phyloP scores from a whole-genome alignment of 2,888 invertebrate genomes.

The Harpalus rufipes region DNA sequence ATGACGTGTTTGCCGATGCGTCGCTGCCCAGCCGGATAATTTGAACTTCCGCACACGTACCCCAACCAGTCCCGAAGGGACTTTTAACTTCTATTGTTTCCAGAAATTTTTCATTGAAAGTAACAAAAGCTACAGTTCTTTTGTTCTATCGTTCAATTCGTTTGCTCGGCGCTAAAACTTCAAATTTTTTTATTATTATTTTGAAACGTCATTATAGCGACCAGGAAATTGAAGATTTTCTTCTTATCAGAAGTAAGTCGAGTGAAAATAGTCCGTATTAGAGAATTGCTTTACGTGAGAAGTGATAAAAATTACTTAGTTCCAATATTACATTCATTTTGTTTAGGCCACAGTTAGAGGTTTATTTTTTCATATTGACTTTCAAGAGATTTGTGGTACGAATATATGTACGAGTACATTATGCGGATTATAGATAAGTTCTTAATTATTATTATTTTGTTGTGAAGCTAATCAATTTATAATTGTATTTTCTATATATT shows the following conservation, averaged over 20 bases:
- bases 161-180: conserved; percentile 20
- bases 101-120: conserved; percentile 37
- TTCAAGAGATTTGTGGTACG: too few relatives aligned
- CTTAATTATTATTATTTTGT: too few relatives aligned
- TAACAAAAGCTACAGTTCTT: conserved; percentile 37
- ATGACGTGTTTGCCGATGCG: background rate
- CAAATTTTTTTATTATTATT: conserved; percentile 23
- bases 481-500: too few relatives aligned
- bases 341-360: too few relatives aligned
- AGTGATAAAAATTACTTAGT: too few relatives aligned
- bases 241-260: conserved; percentile 21
- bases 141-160: conserved; percentile 35
- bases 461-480: too few relatives aligned
- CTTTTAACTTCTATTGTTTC: conserved; percentile 44
- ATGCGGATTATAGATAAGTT: too few relatives aligned
- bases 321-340: too few relatives aligned
- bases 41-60: conserved; percentile 29
- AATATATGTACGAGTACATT: too few relatives aligned
- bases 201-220: conserved; percentile 19
- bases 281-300: conserved; percentile 10
- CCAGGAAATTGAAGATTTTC: conserved; percentile 34
- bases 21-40: conserved; percentile 14
- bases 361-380: too few relatives aligned
- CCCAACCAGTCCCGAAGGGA: conserved; percentile 2
- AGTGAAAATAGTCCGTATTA: conserved; percentile 17